Evolutionary conservation across 2,888 invertebrate species (phyloP), one percentile per base, ranked within the genome.

Genomic region (Melanophora roralis): DNA sequence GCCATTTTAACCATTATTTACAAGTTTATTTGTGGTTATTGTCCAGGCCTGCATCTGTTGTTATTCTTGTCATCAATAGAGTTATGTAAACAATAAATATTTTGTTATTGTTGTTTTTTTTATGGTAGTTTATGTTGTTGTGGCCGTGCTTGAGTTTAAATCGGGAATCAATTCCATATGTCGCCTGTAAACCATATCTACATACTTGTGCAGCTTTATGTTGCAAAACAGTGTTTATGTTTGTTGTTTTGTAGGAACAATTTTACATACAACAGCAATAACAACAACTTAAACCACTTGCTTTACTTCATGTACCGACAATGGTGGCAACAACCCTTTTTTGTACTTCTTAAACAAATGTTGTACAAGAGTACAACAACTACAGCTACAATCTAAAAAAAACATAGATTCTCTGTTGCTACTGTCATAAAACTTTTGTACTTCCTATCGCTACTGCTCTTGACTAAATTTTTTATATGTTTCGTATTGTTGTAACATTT

Each of bases 1-100:
- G 60, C 60, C 72, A 27, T 27, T 27, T 6, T 6, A 67, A 67
- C 72, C 80, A 80, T 76, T 80, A 76, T 76, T 80, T 80, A 80
- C 75, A 72, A 76, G 80, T 80, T 76, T 80, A 80, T 76, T 76
- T 80, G 80, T 80, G 80, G 80, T 76, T 80, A 76, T 80, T 72
- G 76, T 57, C 64, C 76, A 80, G 76, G 67, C 75, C 72, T 80
- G 76, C 80, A 80, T 80, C 80, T 81, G 78, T 65, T 79, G 81
- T 76, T 68, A 68, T 74, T 65, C 68, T 74, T 73, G 74, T 78
- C 82, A 80, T 82, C 82, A 82, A 82, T 82, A 80, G 80, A 80
- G 80, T 82, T 82, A 71, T 78, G 80, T 82, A 71, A 78, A 82
- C 82, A 78, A 78, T 67, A 71, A 55, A 78, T 57, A 60, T 81